Evolutionary conservation across 2,797 vertebrate genomes (phyloP).

Genomic region (Neomorphus geoffroyi): DNA sequence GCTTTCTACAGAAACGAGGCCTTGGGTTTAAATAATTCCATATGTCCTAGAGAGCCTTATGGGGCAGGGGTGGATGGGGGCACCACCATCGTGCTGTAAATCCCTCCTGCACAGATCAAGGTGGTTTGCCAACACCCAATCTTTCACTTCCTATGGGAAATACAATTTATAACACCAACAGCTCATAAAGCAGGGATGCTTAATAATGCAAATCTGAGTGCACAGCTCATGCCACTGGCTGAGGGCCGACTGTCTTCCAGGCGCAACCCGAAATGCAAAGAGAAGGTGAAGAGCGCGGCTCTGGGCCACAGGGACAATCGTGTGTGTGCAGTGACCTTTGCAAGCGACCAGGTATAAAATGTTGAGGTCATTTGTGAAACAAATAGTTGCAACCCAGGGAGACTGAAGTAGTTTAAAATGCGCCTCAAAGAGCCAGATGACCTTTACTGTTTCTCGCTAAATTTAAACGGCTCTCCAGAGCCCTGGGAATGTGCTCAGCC

Average conservation of each 20-base stretch:
- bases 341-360: constrained; percentile 41
- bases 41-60: too few relatives aligned
- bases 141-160: not conserved
- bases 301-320: too few relatives aligned
- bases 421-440: constrained; percentile 58
- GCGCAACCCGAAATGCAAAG: too few relatives aligned
- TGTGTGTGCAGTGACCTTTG: constrained; percentile 66
- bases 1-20: not conserved
- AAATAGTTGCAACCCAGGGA: constrained; percentile 49
- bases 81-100: too few relatives aligned
- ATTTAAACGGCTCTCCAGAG: constrained; percentile 55
- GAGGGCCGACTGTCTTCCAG: too few relatives aligned
- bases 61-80: too few relatives aligned
- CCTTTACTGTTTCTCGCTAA: constrained; percentile 63
- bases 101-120: too few relatives aligned
- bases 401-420: constrained; percentile 62
- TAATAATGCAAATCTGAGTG: too few relatives aligned
- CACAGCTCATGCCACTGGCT: not conserved
- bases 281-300: too few relatives aligned
- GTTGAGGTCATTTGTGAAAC: constrained; percentile 37
- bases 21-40: not conserved
- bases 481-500: not conserved
- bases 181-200: fast-evolving
- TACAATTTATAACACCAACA: fast-evolving
- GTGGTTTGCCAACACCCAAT: not conserved